Evolutionary conservation across 2,113 vertebrate species (phyloP).

Genomic region (Myodes glareolus): DNA sequence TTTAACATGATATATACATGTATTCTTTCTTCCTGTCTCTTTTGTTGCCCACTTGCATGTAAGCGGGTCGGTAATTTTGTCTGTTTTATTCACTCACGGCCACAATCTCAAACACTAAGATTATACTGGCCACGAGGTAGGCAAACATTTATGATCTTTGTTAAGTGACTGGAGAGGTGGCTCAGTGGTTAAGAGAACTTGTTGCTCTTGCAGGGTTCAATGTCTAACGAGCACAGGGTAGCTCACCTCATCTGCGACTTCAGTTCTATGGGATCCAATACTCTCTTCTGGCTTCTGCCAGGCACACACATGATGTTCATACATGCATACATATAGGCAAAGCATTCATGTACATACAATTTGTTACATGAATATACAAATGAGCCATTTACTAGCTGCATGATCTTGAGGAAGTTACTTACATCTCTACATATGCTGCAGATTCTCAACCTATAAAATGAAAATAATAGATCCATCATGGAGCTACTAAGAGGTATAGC

Average conservation of each 20-base stretch:
- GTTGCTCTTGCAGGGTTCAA: not conserved
- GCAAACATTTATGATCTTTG: not conserved
- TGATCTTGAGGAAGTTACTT: not conserved
- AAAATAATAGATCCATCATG: not conserved
- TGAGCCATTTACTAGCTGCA: not conserved
- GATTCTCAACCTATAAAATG: not conserved
- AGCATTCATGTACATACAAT: not conserved
- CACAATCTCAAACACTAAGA: not conserved
- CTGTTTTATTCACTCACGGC: not conserved
- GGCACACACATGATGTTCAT: not conserved
- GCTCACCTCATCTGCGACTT: not conserved
- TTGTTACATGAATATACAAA: not conserved
- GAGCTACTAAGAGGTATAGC: not conserved
- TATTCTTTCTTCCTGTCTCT: not conserved
- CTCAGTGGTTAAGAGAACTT: not conserved
- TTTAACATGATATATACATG: rapidly evolving
- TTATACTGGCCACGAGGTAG: not conserved
- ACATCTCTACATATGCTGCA: not conserved
- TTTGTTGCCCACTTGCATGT: not conserved
- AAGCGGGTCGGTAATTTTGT: not conserved
- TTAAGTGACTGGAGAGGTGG: not conserved
- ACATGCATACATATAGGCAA: not conserved
- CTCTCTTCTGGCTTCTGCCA: not conserved
- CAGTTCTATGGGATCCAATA: not conserved
- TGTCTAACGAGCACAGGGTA: too few species aligned